phyloP scores from a whole-genome alignment of 1,140 invertebrate genomes.

The Sarcophaga peregrina region DNA sequence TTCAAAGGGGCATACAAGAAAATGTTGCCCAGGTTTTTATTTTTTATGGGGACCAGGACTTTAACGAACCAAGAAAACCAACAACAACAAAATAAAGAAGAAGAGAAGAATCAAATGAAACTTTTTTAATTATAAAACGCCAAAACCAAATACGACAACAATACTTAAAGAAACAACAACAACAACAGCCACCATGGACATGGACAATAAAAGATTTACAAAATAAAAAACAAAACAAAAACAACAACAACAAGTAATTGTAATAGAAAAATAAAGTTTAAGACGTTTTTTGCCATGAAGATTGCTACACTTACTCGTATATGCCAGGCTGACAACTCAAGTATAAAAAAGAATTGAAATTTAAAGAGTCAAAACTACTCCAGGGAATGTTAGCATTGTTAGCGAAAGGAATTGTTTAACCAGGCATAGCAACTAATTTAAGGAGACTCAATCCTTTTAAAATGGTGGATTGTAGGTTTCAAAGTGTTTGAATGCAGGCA shows the following conservation, averaged over 20 bases:
- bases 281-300: background rate
- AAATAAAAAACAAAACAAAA: too few species aligned
- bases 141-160: conserved; percentile 40
- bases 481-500: too few species aligned
- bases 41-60: background rate
- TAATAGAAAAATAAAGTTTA: background rate
- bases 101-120: conserved; percentile 60
- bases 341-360: too few species aligned
- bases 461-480: too few species aligned
- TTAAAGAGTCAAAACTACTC: too few species aligned
- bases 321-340: too few species aligned
- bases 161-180: conserved; percentile 21
- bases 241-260: background rate
- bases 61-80: conserved; percentile 63
- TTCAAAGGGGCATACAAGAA: background rate
- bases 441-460: too few species aligned
- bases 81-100: conserved; percentile 46
- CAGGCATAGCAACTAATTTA: too few species aligned
- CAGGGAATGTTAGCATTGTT: too few species aligned
- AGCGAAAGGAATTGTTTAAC: too few species aligned
- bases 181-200: background rate
- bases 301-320: too few species aligned
- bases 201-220: too few species aligned
- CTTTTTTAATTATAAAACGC: conserved; percentile 65
- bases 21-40: background rate